Base-by-base conservation (phyloP, 2,888 invertebrate genomes). In the Lomographa bimaculata region DNA sequence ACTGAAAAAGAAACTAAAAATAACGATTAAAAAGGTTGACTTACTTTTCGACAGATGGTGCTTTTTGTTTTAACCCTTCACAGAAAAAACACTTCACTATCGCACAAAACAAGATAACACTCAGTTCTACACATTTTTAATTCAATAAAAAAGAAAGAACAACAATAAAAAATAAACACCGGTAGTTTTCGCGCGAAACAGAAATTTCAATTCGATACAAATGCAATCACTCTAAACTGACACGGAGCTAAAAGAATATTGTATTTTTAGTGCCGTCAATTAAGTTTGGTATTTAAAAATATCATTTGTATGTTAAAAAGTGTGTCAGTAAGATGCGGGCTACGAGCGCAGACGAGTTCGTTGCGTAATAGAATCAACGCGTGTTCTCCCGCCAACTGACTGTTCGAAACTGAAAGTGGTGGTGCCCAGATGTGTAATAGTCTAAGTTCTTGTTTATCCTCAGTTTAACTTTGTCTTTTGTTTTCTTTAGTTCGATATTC, bases 31-130 rank as follows among this genome's bases (percentile, higher is more conserved):
- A n/a, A n/a, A 37, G 20, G 19, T 21, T 20, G 27, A 63, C 84
- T 85, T 65, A 89, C 87, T 82, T 89, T 86, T 83, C 84, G 85
- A 87, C 85, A 89, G 87, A 89, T 89, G 83, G 69, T 87, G 86
- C 59, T 64, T 76, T 63, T 63, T 56, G 66, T 57, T 58, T 43
- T 64, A 59, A 57, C 64, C 76, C 78, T 75, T 69, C 75, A 80
- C 74, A 71, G 64, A 83, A 79, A 60, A 69, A 67, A 57, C 79
- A 81, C 81, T 77, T 70, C 69, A 77, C 82, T 72, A 43, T 37
- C 55, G 48, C 58, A 58, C 60, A 59, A 60, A 48, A 46, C 66
- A 59, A 51, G 58, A 43, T 60, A 66, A 59, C 78, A 74, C 75
- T 67, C 57, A 53, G 68, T 78, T 68, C 69, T 73, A 50, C 72